These are phyloP conservation scores for Rhabdornis inornatus DNA, from an alignment of 2,113 vertebrate genomes.

Conservation along the genomic window DNA sequence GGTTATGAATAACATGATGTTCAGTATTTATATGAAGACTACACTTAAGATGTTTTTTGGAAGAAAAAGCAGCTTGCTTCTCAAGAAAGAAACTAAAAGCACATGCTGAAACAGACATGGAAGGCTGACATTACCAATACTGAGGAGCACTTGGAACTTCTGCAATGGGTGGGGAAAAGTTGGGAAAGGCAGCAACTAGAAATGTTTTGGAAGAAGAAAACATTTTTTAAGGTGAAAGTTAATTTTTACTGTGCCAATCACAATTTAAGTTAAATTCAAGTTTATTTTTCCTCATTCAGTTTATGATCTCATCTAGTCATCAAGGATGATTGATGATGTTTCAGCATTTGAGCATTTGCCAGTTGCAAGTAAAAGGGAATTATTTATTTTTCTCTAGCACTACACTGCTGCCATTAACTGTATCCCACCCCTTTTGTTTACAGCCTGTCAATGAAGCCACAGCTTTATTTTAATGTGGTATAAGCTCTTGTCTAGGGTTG, in stretches of 20 bases:
- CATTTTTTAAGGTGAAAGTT: constrained; percentile 2
- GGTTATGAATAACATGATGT: background rate
- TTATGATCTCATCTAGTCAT: constrained; percentile 43
- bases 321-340: background rate
- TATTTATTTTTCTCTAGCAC: background rate
- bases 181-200: background rate
- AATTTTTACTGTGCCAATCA: constrained; percentile 35
- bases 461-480: background rate
- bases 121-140: background rate
- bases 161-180: background rate
- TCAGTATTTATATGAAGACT: background rate
- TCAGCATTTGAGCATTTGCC: background rate
- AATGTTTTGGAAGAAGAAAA: constrained; percentile 40
- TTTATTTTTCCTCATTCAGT: constrained; percentile 35
- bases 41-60: background rate
- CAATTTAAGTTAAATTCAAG: constrained; percentile 22
- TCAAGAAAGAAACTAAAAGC: constrained; percentile 1
- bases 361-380: background rate
- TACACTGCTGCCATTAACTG: background rate
- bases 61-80: constrained; percentile 11
- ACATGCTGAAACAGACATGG: background rate
- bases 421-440: constrained; percentile 11
- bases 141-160: background rate
- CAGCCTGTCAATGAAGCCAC: constrained; percentile 30
- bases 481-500: constrained; percentile 18